Evolutionary conservation across 2,888 invertebrate species (phyloP).

Genomic region (Papilio elwesi): DNA sequence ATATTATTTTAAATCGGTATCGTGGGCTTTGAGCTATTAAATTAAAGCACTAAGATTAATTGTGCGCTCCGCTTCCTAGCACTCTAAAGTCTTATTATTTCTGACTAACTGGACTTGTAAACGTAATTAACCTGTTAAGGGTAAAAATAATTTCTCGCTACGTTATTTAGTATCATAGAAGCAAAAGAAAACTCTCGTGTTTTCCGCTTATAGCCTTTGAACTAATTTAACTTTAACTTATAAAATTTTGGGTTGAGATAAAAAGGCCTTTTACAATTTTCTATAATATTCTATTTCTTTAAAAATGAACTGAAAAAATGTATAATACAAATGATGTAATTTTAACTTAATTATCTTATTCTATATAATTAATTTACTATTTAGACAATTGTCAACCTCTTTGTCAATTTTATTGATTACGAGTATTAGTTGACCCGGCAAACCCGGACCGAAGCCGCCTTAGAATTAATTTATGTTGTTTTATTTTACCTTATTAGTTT

Average conservation of each 20-base stretch:
- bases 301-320: too few relatives aligned
- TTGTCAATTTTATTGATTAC: too few relatives aligned
- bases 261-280: conserved; percentile 15
- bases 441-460: too few relatives aligned
- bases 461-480: too few relatives aligned
- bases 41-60: not conserved
- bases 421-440: too few relatives aligned
- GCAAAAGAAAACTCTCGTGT: not conserved
- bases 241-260: conserved; percentile 5
- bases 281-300: too few relatives aligned
- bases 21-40: not conserved
- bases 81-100: conserved; percentile 3
- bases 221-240: not conserved
- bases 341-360: too few relatives aligned
- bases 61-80: not conserved
- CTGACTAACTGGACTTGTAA: conserved; percentile 1
- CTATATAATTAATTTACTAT: too few relatives aligned
- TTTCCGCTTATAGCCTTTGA: not conserved
- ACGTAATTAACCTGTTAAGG: conserved; percentile 6
- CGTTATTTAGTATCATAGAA: not conserved
- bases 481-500: too few relatives aligned
- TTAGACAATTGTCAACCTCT: too few relatives aligned
- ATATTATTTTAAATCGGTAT: not conserved
- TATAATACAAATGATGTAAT: too few relatives aligned
- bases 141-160: not conserved